Conservation (phyloP, 2,113 vertebrate genomes). For the Hyperopisus bebe region DNA sequence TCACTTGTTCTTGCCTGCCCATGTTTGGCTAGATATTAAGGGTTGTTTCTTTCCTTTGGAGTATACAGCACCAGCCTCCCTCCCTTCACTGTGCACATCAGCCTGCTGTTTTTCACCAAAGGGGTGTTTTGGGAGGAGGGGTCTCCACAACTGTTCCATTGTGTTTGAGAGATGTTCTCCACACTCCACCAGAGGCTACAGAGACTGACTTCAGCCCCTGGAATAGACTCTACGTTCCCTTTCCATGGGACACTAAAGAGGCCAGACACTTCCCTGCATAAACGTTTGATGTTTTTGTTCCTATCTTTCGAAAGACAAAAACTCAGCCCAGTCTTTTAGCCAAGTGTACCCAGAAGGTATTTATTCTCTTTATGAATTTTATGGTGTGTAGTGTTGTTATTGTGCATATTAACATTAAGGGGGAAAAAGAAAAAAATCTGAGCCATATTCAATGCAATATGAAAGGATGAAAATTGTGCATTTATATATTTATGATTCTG, state of each 20-base stretch:
- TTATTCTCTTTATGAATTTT: neutral
- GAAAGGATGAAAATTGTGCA: slow-evolving; percentile 52
- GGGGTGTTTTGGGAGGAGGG: neutral
- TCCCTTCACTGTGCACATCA: neutral
- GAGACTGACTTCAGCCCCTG: neutral
- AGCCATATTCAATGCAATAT: slow-evolving; percentile 70
- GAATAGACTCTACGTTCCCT: neutral
- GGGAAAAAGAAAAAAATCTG: slow-evolving; percentile 43
- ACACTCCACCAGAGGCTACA: neutral
- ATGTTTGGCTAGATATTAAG: neutral
- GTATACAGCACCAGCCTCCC: neutral
- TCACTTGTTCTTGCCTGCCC: neutral
- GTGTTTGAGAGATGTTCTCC: neutral
- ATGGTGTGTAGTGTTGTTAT: slow-evolving; percentile 31
- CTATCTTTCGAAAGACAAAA: neutral
- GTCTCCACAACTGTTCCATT: neutral
- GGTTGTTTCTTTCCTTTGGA: neutral
- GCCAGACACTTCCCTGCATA: neutral
- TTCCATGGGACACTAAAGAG: neutral
- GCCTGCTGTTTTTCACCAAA: neutral
- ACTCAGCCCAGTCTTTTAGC: neutral
- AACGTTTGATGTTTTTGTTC: neutral
- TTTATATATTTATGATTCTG: slow-evolving; percentile 54
- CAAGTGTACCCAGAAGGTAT: neutral
- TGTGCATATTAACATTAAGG: slow-evolving; percentile 42